These are phyloP conservation scores for Cybosia mesomella DNA, from an alignment of 2,888 invertebrate genomes.

Conservation along the genomic window DNA sequence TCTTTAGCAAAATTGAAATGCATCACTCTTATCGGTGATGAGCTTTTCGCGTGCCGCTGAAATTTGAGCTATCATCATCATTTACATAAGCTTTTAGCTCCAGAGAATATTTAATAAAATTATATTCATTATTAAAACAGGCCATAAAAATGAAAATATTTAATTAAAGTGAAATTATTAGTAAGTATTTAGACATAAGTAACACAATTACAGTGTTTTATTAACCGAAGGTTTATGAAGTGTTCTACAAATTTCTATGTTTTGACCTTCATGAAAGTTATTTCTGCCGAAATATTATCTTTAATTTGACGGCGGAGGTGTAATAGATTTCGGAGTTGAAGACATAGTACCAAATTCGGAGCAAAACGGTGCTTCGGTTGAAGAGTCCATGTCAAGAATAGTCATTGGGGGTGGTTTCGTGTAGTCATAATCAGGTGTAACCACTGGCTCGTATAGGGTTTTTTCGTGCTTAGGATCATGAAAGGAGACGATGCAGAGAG, in stretches of 20 bases:
- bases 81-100: slow-evolving; percentile 56
- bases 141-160: not conserved
- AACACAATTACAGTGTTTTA: not conserved
- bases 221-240: not conserved
- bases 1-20: slow-evolving; percentile 73
- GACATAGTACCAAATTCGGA: slow-evolving; percentile 2
- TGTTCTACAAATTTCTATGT: not conserved
- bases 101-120: slow-evolving; percentile 29
- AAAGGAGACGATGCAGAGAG: slow-evolving; percentile 76
- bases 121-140: slow-evolving; percentile 21
- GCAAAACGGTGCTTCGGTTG: slow-evolving; percentile 7
- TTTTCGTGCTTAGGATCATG: slow-evolving; percentile 79
- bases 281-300: not conserved
- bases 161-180: not conserved
- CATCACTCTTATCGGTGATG: slow-evolving; percentile 70
- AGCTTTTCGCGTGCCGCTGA: slow-evolving; percentile 70
- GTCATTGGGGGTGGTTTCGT: slow-evolving; percentile 24
- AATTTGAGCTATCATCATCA: slow-evolving; percentile 64
- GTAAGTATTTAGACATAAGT: not conserved
- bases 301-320: not conserved
- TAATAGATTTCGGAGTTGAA: not conserved
- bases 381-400: slow-evolving; percentile 19
- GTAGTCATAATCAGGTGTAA: slow-evolving; percentile 49
- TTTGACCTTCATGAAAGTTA: not conserved
- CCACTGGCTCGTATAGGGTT: slow-evolving; percentile 51